These are phyloP conservation scores for Tuta absoluta DNA, from an alignment of 2,888 invertebrate genomes.

Conservation along the genomic window DNA sequence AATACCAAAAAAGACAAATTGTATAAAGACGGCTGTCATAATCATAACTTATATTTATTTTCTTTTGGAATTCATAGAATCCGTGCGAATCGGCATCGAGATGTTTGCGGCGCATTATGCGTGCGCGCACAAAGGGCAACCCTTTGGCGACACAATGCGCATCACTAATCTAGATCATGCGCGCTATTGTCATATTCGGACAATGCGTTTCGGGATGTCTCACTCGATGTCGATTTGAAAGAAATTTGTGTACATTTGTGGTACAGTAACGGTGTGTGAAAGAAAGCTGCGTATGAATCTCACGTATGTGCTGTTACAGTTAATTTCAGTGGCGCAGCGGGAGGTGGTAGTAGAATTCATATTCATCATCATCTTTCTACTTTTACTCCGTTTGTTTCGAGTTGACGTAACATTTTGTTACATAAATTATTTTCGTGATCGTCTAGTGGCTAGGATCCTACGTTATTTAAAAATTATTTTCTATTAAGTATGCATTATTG, in stretches of 20 bases:
- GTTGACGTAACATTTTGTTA: too few relatives aligned
- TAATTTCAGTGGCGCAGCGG: not conserved
- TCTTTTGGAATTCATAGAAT: conserved; percentile 60
- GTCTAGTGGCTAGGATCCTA: too few relatives aligned
- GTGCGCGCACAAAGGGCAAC: conserved; percentile 52
- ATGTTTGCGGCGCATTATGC: conserved; percentile 53
- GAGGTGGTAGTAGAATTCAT: too few relatives aligned
- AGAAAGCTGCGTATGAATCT: not conserved
- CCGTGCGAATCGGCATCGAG: conserved; percentile 46
- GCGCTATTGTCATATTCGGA: conserved; percentile 50
- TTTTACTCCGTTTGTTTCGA: too few relatives aligned
- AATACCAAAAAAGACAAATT: conserved; percentile 23
- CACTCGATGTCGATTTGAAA: conserved; percentile 61
- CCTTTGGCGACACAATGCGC: conserved; percentile 68
- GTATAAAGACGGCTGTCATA: conserved; percentile 39
- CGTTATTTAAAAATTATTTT: too few relatives aligned
- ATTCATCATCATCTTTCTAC: too few relatives aligned
- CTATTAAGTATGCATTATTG: too few relatives aligned
- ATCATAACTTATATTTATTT: conserved; percentile 53
- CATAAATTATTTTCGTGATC: too few relatives aligned
- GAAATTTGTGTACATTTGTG: conserved; percentile 33
- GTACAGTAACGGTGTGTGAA: not conserved
- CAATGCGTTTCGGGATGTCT: conserved; percentile 52
- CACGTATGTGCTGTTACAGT: not conserved
- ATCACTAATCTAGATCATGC: conserved; percentile 70